Evolutionary conservation across 2,797 vertebrate species (phyloP), one percentile per base, ranked within the genome.

Genomic region (Lepilemur ruficaudatus): DNA sequence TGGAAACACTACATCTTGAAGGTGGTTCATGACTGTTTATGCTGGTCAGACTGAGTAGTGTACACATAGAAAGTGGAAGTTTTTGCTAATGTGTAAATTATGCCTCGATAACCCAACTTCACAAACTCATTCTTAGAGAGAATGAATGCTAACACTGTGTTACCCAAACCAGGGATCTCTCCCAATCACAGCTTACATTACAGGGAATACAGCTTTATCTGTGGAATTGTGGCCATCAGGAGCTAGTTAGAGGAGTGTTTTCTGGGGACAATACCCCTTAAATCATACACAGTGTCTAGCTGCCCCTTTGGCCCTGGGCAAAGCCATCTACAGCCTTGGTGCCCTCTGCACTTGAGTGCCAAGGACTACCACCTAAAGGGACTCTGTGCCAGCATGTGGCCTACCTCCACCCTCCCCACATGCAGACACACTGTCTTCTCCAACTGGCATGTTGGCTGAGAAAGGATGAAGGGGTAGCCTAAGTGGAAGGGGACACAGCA

Each of bases 271-370:
- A 2, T 10, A 25, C 55, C 20, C 78, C 81, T 84, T 32, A 81
- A 92, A 2, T 72, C 41, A 69, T 35, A 63, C 14, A 6, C 5
- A 52, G 61, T 10, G 25, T 15, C 18, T 30, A 35, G n/a, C 55
- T 22, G 69, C 50, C 17, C 32, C n/a, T 89, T 94, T 59, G 9
- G 14, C 43, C 20, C 18, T 6, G 12, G 48, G 22, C 52, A 63
- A 63, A 41, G 55, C 35, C 35, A 12, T 17, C n/a, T 4, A 0
- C 0, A 1, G 8, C 30, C 7, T 17, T 6, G 1, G 43, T 28
- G 20, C n/a, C 65, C n/a, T 0, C 18, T 28, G 38, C 18, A 35
- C 80, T 52, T 84, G 63, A 38, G 5, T 61, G 41, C 50, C 76
- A 75, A 32, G 32, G 43, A 43, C 41, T 70, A 86, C 38, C 9